phyloP scores from a whole-genome alignment of 2,797 vertebrate species.

The Notoglanidium macrostoma region DNA sequence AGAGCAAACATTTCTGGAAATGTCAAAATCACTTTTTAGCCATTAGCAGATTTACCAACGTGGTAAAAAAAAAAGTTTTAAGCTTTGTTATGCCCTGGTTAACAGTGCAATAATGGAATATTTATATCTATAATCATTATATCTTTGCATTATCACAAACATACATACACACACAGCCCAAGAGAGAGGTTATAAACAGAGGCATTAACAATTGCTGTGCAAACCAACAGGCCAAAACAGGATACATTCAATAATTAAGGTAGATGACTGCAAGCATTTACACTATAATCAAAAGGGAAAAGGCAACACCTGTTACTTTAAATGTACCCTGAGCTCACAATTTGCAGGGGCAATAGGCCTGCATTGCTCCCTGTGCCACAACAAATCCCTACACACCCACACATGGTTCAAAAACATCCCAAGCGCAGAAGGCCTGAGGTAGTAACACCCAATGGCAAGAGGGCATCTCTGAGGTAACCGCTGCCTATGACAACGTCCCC shows the following conservation, averaged over 20 bases:
- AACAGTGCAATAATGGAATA: constrained; percentile 16
- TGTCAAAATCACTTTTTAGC: constrained; percentile 12
- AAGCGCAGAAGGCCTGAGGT: constrained; percentile 45
- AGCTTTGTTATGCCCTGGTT: not conserved
- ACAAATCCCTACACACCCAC: constrained; percentile 29
- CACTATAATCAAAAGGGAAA: constrained; percentile 36
- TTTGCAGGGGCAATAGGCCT: constrained; percentile 25
- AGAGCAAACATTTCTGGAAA: constrained; percentile 35
- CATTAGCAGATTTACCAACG: constrained; percentile 41
- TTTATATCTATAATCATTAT: constrained; percentile 3
- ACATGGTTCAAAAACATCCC: constrained; percentile 55
- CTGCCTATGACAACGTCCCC: constrained; percentile 49
- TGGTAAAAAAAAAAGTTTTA: constrained; percentile 11
- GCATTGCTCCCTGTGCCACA: constrained; percentile 26
- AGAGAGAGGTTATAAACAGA: not conserved
- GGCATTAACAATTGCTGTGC: constrained; percentile 7
- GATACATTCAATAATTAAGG: constrained; percentile 23
- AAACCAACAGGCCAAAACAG: constrained; percentile 20
- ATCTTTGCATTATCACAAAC: not conserved
- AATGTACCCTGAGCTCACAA: constrained; percentile 24
- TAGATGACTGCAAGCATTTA: constrained; percentile 4
- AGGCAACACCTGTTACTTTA: constrained; percentile 23
- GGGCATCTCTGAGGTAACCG: constrained; percentile 43
- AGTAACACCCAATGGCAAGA: constrained; percentile 53
- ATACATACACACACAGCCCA: not conserved